These are phyloP conservation scores for Amphibalanus amphitrite DNA, from an alignment of 1,140 invertebrate genomes.

Conservation along the genomic window DNA sequence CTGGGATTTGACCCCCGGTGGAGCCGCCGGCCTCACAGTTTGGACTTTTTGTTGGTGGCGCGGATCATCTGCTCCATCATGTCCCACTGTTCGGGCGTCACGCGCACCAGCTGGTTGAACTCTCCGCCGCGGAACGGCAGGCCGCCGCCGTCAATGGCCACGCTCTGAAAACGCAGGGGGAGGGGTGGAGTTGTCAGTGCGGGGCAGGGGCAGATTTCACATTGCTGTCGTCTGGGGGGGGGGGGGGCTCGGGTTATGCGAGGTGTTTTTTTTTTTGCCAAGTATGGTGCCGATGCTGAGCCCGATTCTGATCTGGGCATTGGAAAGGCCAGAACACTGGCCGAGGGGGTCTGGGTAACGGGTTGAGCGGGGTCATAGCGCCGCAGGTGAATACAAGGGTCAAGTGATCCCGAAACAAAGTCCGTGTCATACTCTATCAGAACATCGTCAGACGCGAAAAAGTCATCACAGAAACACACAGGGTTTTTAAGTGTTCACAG, in stretches of 20 bases:
- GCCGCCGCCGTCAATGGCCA: constrained; percentile 35
- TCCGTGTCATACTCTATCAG: too few relatives aligned
- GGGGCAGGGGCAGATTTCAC: neutral
- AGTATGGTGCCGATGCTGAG: too few relatives aligned
- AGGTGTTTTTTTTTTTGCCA: neutral
- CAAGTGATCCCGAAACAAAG: too few relatives aligned
- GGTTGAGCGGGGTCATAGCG: too few relatives aligned
- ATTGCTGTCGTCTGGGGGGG: neutral
- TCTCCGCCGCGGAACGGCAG: constrained; percentile 27
- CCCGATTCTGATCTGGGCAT: too few relatives aligned
- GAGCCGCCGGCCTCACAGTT: neutral
- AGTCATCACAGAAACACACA: too few relatives aligned
- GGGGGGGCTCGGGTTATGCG: neutral
- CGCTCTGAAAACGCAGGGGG: constrained; percentile 23
- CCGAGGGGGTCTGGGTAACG: too few relatives aligned
- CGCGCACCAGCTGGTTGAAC: constrained; percentile 27
- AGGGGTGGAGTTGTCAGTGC: neutral
- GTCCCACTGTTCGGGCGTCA: constrained; percentile 33
- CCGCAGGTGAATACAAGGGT: too few relatives aligned
- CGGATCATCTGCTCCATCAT: constrained; percentile 31
- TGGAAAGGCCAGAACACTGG: too few relatives aligned
- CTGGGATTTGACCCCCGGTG: too few relatives aligned
- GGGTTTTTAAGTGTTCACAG: too few relatives aligned
- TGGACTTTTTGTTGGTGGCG: constrained; percentile 19
- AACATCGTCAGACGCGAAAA: too few relatives aligned